These are phyloP conservation scores for Polylopha cassiicola DNA, from an alignment of 2,888 invertebrate species.

Conservation along the genomic window DNA sequence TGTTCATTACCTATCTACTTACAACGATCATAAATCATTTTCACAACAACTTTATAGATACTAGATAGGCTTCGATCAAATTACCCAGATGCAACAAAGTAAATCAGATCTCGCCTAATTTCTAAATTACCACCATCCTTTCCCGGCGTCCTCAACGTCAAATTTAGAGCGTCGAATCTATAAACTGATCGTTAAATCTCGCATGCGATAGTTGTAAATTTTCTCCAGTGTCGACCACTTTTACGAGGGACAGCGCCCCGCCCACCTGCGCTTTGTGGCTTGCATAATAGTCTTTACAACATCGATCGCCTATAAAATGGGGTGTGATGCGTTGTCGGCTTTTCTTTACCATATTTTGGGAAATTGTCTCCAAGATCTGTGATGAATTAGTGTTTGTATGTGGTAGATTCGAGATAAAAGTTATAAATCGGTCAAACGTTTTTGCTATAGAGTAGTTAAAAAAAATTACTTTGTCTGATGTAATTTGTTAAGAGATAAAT, in stretches of 20 bases:
- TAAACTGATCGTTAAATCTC: conserved; percentile 75
- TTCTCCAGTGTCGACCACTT: conserved; percentile 57
- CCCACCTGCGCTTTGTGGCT: conserved; percentile 68
- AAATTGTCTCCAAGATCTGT: too few relatives aligned
- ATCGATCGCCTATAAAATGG: conserved; percentile 61
- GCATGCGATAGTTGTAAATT: conserved; percentile 71
- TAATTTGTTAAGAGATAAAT: too few relatives aligned
- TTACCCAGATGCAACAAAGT: not conserved
- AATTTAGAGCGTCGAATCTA: conserved; percentile 68
- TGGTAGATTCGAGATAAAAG: too few relatives aligned
- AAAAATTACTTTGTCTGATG: too few relatives aligned
- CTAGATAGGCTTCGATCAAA: not conserved
- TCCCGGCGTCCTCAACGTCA: conserved; percentile 36
- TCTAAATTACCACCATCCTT: conserved; percentile 3
- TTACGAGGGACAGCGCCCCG: conserved; percentile 66
- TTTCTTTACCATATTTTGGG: too few relatives aligned
- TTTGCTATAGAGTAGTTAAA: too few relatives aligned
- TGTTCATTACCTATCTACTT: too few relatives aligned
- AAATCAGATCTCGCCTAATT: not conserved
- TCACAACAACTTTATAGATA: conserved; percentile 1
- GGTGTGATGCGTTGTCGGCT: conserved; percentile 28
- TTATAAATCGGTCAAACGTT: too few relatives aligned
- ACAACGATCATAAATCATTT: too few relatives aligned
- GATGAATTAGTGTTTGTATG: too few relatives aligned
- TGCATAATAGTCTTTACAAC: conserved; percentile 46